These are phyloP conservation scores for Acanthopagrus latus DNA, from an alignment of 2,797 vertebrate species.

Conservation along the genomic window DNA sequence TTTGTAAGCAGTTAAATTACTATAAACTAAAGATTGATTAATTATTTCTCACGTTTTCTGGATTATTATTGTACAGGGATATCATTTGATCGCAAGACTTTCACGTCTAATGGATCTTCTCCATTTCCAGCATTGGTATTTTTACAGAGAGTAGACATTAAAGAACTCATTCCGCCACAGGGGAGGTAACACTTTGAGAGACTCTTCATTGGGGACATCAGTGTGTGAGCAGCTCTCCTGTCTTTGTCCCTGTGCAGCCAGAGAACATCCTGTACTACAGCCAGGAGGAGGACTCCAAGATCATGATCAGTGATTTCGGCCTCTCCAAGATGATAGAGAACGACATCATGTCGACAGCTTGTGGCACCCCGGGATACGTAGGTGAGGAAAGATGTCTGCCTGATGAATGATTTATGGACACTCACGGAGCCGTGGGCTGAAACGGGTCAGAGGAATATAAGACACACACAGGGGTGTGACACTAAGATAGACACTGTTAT, in stretches of 20 bases:
- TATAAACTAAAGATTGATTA: no score
- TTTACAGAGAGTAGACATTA: neutral
- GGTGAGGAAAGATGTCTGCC: constrained; percentile 81
- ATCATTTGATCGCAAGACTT: neutral
- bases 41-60: no score
- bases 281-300: constrained; percentile 93
- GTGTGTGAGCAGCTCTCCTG: constrained; percentile 22
- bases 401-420: neutral
- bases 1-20: no score
- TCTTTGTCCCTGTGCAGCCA: constrained; percentile 83
- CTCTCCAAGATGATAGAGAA: constrained; percentile 96
- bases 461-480: neutral
- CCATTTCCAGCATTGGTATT: neutral
- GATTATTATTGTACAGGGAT: no score
- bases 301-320: constrained; percentile 99
- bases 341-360: constrained; percentile 96
- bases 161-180: neutral
- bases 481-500: neutral
- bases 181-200: neutral
- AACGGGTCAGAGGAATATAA: constrained; percentile 1
- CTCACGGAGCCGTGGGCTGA: neutral
- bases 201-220: neutral
- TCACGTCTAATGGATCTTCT: neutral
- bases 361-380: constrained; percentile 97
- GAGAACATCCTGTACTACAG: constrained; percentile 97